Conservation (phyloP, 2,113 vertebrate species). For the Ciconia boyciana region DNA sequence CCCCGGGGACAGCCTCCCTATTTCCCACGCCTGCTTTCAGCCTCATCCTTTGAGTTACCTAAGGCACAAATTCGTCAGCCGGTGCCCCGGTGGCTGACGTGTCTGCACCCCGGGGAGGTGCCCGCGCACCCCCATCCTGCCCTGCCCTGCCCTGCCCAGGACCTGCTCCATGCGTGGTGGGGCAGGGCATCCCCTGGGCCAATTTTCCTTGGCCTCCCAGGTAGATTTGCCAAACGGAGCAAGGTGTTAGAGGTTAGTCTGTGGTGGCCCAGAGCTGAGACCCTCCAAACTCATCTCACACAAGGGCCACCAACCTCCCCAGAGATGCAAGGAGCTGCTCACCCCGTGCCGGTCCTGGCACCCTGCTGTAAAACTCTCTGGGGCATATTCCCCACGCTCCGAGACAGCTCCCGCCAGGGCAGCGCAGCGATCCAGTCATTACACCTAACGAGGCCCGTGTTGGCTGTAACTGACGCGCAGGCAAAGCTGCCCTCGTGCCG, state of each 20-base stretch:
- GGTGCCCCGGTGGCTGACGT: fast-evolving
- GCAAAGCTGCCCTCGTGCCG: background rate
- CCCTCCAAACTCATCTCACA: background rate
- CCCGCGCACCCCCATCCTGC: background rate
- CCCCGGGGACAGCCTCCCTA: background rate
- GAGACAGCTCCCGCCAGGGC: background rate
- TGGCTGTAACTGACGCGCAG: background rate
- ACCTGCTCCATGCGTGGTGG: fast-evolving
- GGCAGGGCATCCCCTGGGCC: background rate
- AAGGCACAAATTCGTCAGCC: fast-evolving
- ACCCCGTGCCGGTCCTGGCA: background rate
- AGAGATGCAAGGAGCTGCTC: background rate
- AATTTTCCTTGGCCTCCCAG: background rate
- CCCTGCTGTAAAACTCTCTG: background rate
- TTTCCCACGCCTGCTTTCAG: background rate
- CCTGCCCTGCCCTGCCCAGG: background rate
- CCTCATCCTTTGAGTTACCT: background rate
- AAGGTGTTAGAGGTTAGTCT: background rate
- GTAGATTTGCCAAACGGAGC: background rate
- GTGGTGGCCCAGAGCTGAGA: background rate
- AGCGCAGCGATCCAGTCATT: fast-evolving
- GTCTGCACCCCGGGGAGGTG: background rate
- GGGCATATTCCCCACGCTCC: background rate
- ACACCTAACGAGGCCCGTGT: background rate
- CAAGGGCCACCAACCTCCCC: background rate